phyloP scores from a whole-genome alignment of 2,888 invertebrate species.

The Drosophila diplacantha region DNA sequence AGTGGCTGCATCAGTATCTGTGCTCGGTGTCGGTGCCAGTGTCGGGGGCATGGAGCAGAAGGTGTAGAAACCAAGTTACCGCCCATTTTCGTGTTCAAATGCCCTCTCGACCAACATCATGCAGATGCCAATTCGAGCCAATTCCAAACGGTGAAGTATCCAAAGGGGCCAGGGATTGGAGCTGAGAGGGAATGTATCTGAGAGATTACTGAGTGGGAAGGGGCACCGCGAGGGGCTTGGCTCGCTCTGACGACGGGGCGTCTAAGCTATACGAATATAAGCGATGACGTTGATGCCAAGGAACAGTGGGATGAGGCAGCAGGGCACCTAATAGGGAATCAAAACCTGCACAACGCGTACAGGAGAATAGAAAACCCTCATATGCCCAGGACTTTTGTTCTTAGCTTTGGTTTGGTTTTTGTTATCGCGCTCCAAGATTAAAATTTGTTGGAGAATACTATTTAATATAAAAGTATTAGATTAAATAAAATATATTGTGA shows the following conservation, averaged over 20 bases:
- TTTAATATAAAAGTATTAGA: too few relatives aligned
- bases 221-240: background rate
- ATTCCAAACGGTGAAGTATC: conserved; percentile 27
- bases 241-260: conserved; percentile 62
- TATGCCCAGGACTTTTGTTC: too few relatives aligned
- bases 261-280: conserved; percentile 57
- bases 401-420: too few relatives aligned
- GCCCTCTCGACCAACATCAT: conserved; percentile 60
- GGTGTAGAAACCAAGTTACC: conserved; percentile 71
- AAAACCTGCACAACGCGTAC: too few relatives aligned
- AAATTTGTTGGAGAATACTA: too few relatives aligned
- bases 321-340: background rate
- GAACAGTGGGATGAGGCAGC: conserved; percentile 18
- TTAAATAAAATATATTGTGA: too few relatives aligned
- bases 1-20: conserved; percentile 49
- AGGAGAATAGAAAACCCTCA: too few relatives aligned
- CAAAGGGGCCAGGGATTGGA: background rate
- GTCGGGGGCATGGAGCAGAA: conserved; percentile 35
- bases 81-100: conserved; percentile 65
- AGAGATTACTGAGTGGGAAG: conserved; percentile 2
- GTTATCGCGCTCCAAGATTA: too few relatives aligned
- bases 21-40: background rate
- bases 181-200: conserved; percentile 1
- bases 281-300: conserved; percentile 62
- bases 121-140: conserved; percentile 57